Base-by-base conservation (phyloP, 2,888 invertebrate species). In the Boloria selene region DNA sequence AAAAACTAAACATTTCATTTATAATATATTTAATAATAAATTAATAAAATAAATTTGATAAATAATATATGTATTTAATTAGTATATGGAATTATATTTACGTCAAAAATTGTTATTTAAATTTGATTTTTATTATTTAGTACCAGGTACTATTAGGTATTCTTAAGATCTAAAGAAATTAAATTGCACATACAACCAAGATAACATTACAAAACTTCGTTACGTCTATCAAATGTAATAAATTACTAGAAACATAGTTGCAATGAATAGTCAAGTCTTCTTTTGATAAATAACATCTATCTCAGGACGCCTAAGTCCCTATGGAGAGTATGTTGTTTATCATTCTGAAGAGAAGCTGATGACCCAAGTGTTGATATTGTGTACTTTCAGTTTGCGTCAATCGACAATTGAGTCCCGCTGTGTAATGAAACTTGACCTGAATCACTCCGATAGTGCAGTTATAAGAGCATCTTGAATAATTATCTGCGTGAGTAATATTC, bases 401-500 rank as follows among this genome's bases (percentile, higher is more conserved):
- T 18, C 38, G 13, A 59, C 49, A 17, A 50, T 49, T 6, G 49
- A 47, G n/a, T 14, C 31, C 59, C 59, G 4, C 14, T 49, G 16
- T 17, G 31, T 49, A 13, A 14, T 59, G 59, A 17, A 49, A 59
- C 49, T 59, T 18, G 59, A 59, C 59, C 59, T 59, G 31, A 59
- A 50, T 59, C 49, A 13, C 16, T 17, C 47, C 14, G 14, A 59
- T 31, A 38, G 49, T 38, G 38, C 58, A 17, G 49, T 45, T 38
- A 22, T 14, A 31, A 49, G 68, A 66, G 63, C 64, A 66, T 66
- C 61, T 71, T 68, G 68, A 70, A 66, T 70, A 64, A 69, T 65
- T 69, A 61, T 65, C 67, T 51, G 62, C 59, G 49, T 67, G 72
- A 60, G 63, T 61, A 67, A 72, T 69, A 73, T 74, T 64, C 55